Evolutionary conservation across 2,113 vertebrate genomes (phyloP), one percentile per base, ranked within the genome.

Genomic region (Notothenia rossii): DNA sequence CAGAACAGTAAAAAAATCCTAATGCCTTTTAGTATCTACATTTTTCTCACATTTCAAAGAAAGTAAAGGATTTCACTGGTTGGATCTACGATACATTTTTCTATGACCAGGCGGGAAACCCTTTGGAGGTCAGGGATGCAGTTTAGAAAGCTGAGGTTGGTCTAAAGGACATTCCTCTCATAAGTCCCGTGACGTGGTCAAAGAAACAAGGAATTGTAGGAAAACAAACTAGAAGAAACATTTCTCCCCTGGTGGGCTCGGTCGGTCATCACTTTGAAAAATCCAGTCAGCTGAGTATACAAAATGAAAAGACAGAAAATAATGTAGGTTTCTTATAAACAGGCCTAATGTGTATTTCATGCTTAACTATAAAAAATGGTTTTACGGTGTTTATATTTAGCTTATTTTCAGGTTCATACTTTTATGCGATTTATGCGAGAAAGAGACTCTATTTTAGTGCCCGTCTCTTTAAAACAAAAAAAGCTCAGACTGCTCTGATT

Each of bases 91-190:
- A 12, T 25, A 3, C 1, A 10, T 22, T 54, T 74, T 11, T 11
- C 0, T 62, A 29, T 17, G 10, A 25, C 1, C 29, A 10, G 15
- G 22, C 1, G 22, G 48, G 60, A 62, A 62, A 65, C 12, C 12
- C 15, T 48, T 48, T 79, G 81, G 63, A 81, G 76, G 74, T 88
- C 73, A 81, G 55, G 15, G 70, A 72, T 66, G 67, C 36, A 56
- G 15, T 54, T 48, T 20, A 18, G 69, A 63, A 50, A 46, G 54
- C 53, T 20, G 53, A 56, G 63, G 60, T 62, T 29, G 65, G 64
- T 73, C 8, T 53, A 9, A 82, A 54, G 51, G 58, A 64, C 82
- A 71, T 86, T 85, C 77, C 63, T 60, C 29, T 63, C 59, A 62
- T 45, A 51, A 45, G 29, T 15, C 5, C 5, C 0, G 43, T 51